Evolutionary conservation across 2,888 invertebrate genomes (phyloP).

Genomic region (Tortrix viridana): DNA sequence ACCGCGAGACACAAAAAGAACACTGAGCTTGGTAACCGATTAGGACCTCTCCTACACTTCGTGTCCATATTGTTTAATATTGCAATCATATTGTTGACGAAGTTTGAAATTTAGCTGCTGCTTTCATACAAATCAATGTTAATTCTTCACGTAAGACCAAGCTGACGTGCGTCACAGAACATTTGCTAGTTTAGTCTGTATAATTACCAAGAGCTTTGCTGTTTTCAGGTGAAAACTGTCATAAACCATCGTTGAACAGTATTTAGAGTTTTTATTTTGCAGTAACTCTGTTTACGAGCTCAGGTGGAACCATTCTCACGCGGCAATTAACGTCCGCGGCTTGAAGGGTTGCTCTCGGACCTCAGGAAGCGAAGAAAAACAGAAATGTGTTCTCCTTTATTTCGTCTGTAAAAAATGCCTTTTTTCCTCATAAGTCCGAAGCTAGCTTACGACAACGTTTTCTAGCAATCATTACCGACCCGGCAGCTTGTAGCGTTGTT

Average conservation of each 20-base stretch:
- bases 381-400: constrained; percentile 56
- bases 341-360: constrained; percentile 74
- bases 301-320: constrained; percentile 76
- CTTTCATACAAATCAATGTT: too few species aligned
- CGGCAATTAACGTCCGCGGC: constrained; percentile 75
- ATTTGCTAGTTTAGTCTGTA: too few species aligned
- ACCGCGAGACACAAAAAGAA: constrained; percentile 38
- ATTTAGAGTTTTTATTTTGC: constrained; percentile 70
- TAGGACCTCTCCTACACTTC: too few species aligned
- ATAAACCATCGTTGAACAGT: constrained; percentile 56
- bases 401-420: constrained; percentile 48
- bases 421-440: constrained; percentile 38
- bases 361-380: constrained; percentile 64
- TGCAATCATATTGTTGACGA: too few species aligned
- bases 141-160: too few species aligned
- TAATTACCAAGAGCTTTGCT: too few species aligned
- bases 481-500: constrained; percentile 4
- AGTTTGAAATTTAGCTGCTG: too few species aligned
- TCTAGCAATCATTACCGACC: constrained; percentile 10
- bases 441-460: constrained; percentile 32
- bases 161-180: too few species aligned
- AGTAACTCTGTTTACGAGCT: constrained; percentile 51
- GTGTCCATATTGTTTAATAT: too few species aligned
- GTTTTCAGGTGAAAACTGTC: not conserved
- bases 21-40: not conserved